Percentiles rank a stretch among this genome's conserved stretches.
These are phyloP conservation scores for Temnothorax longispinosus DNA, from an alignment of 1,140 invertebrate genomes.

Conservation along the genomic window DNA sequence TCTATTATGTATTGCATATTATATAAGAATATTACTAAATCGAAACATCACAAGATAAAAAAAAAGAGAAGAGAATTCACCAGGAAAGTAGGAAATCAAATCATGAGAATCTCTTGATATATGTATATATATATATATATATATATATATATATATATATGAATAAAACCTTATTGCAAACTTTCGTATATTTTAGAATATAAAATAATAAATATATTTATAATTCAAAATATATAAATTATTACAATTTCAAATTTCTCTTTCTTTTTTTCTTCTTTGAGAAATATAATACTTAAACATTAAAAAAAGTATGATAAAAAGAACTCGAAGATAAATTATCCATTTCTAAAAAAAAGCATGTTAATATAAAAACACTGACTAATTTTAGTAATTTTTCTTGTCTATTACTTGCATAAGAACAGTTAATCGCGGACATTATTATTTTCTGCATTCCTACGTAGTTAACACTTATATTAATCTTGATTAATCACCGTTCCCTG, in stretches of 20 bases:
- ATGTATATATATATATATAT: too few species aligned
- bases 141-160: too few species aligned
- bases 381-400: not conserved
- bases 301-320: not conserved
- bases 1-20: not conserved
- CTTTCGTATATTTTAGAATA: not conserved
- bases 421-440: not conserved
- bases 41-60: not conserved
- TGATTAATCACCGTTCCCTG: slow-evolving; percentile 34
- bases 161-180: not conserved
- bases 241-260: not conserved
- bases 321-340: not conserved
- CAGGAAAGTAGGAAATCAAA: not conserved
- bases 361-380: not conserved
- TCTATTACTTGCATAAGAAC: not conserved
- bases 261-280: not conserved
- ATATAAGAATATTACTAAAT: not conserved
- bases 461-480: slow-evolving; percentile 54
- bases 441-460: slow-evolving; percentile 35
- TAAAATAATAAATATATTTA: not conserved
- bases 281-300: not conserved
- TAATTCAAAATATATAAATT: not conserved
- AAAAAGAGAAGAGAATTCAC: not conserved
- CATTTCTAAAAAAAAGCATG: too few species aligned
- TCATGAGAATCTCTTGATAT: not conserved